phyloP scores from a whole-genome alignment of 2,888 invertebrate species.

The Drosophila austrosaltans region DNA sequence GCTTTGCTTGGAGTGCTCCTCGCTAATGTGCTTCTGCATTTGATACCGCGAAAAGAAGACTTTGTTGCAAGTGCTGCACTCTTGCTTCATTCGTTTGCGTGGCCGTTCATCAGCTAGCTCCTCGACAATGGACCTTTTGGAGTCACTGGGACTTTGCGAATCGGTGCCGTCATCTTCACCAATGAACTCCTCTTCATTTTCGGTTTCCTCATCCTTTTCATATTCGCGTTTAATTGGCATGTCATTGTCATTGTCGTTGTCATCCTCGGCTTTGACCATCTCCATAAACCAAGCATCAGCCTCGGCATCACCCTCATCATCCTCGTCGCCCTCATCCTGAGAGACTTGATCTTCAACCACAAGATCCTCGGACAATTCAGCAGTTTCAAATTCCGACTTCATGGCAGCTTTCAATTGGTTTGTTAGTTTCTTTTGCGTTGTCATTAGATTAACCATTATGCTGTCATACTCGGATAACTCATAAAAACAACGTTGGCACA shows the following conservation, averaged over 20 bases:
- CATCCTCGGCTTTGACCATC: slow-evolving; percentile 56
- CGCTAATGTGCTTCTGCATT: slow-evolving; percentile 73
- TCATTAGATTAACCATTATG: slow-evolving; percentile 79
- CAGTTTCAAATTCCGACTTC: slow-evolving; percentile 53
- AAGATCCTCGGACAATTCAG: slow-evolving; percentile 39
- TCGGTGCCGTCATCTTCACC: slow-evolving; percentile 40
- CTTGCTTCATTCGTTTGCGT: slow-evolving; percentile 60
- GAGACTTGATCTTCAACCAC: slow-evolving; percentile 44
- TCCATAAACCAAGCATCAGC: slow-evolving; percentile 68
- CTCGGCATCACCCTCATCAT: slow-evolving; percentile 45
- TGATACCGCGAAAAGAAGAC: slow-evolving; percentile 70
- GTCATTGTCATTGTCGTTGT: neutral
- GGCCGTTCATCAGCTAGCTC: slow-evolving; percentile 38
- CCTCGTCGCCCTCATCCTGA: slow-evolving; percentile 53
- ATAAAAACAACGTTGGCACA: slow-evolving; percentile 74
- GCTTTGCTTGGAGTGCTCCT: slow-evolving; percentile 64
- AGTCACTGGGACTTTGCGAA: slow-evolving; percentile 14
- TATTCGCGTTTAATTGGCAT: slow-evolving; percentile 59
- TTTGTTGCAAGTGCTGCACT: slow-evolving; percentile 62
- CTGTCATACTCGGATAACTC: slow-evolving; percentile 78
- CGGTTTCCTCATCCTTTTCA: slow-evolving; percentile 44
- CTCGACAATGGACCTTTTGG: neutral
- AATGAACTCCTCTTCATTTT: slow-evolving; percentile 54
- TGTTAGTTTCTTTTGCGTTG: slow-evolving; percentile 75
- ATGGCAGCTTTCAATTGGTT: slow-evolving; percentile 70